Conservation (phyloP, 1,140 invertebrate genomes). For the Gonatopus flavifemur region DNA sequence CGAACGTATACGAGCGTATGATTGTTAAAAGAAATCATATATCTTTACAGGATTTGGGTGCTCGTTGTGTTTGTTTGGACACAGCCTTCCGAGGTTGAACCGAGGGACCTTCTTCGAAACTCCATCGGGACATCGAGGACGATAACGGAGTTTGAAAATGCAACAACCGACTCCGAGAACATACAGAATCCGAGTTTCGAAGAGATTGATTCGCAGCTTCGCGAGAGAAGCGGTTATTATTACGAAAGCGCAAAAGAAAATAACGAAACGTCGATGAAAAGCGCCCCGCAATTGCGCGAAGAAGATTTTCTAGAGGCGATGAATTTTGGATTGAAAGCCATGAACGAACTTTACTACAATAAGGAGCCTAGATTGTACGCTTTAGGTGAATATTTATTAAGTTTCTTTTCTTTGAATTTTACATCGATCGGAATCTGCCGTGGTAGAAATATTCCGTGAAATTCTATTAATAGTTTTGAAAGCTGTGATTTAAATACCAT, state of each 20-base stretch:
- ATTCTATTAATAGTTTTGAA: neutral
- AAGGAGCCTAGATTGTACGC: conserved; percentile 71
- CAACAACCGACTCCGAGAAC: neutral
- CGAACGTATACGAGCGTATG: too few relatives aligned
- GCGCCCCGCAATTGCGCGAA: conserved; percentile 5
- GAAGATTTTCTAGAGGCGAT: conserved; percentile 64
- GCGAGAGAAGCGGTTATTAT: neutral
- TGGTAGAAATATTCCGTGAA: neutral
- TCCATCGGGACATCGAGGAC: neutral
- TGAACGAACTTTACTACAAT: conserved; percentile 66
- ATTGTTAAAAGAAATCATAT: too few relatives aligned
- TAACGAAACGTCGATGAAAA: neutral
- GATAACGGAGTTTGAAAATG: neutral
- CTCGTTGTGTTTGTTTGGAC: neutral
- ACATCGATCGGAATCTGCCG: neutral
- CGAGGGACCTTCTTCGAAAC: neutral
- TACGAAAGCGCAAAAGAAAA: neutral
- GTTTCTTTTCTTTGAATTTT: neutral
- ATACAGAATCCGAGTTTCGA: neutral
- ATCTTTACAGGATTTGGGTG: too few relatives aligned
- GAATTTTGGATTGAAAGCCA: conserved; percentile 66
- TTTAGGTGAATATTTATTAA: conserved; percentile 61
- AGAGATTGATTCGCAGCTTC: neutral
- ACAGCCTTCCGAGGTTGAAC: neutral
- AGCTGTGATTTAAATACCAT: neutral